phyloP scores from a whole-genome alignment of 2,888 invertebrate species.

The Willowsia nigromaculata region DNA sequence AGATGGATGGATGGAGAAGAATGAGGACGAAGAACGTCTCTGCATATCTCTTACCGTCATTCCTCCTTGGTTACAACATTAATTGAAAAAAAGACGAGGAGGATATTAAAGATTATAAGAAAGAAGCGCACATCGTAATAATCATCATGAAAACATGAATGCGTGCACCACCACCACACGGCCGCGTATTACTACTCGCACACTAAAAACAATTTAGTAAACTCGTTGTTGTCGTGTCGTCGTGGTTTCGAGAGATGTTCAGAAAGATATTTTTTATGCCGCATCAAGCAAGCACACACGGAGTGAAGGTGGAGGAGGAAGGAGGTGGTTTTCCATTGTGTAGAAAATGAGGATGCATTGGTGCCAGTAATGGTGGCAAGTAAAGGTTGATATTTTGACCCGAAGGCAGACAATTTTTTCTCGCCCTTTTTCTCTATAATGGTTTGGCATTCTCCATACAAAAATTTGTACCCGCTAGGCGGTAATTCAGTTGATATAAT shows the following conservation, averaged over 20 bases:
- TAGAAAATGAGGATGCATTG: conserved; percentile 10
- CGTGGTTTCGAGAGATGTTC: neutral
- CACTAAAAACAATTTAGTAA: neutral
- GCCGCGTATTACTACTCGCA: too few species aligned
- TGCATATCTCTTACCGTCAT: conserved; percentile 24
- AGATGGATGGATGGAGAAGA: neutral
- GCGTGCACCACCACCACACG: neutral
- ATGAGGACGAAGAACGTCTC: conserved; percentile 41
- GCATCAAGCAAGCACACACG: neutral
- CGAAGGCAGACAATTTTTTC: conserved; percentile 53
- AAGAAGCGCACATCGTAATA: neutral
- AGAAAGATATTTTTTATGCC: neutral
- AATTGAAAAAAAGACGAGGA: conserved; percentile 64
- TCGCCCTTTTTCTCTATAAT: conserved; percentile 49
- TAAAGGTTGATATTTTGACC: conserved; percentile 50
- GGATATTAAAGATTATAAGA: conserved; percentile 54
- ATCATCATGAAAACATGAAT: conserved; percentile 3
- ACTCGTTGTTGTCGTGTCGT: neutral
- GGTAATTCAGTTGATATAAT: too few species aligned
- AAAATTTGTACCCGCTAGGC: conserved; percentile 2
- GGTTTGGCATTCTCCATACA: neutral
- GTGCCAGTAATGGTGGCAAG: conserved; percentile 9
- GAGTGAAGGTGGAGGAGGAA: neutral
- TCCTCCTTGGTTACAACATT: conserved; percentile 18
- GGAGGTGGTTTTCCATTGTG: conserved; percentile 22